A percentile compares a stretch with the other conserved stretches of the same genome.
These are phyloP conservation scores for Cataglyphis livida DNA, from an alignment of 2,888 invertebrate genomes.

Conservation along the genomic window DNA sequence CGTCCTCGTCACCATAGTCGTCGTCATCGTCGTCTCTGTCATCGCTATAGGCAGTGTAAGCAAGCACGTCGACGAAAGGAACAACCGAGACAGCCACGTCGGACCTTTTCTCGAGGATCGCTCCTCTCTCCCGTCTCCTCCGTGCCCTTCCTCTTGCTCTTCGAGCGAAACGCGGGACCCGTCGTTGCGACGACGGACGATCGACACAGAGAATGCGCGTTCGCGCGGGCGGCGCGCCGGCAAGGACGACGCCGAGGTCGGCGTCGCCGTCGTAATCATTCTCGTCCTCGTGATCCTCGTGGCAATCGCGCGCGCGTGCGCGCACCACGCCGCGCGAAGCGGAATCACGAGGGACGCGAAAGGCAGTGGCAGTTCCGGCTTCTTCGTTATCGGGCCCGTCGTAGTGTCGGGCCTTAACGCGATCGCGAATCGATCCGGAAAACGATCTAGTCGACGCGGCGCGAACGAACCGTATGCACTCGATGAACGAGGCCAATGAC, in stretches of 20 bases:
- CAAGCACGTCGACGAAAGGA: constrained; percentile 73
- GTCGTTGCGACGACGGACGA: constrained; percentile 36
- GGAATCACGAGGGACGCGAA: constrained; percentile 62
- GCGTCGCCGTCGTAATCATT: constrained; percentile 2
- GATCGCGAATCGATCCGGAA: constrained; percentile 32
- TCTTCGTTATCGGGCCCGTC: constrained; percentile 56
- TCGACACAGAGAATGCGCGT: constrained; percentile 13
- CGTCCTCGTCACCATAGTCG: constrained; percentile 57
- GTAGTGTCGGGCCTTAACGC: constrained; percentile 83
- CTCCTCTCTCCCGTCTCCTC: constrained; percentile 16
- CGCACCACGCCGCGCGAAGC: constrained; percentile 57
- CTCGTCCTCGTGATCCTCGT: constrained; percentile 25
- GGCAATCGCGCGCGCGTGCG: constrained; percentile 46
- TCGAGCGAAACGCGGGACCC: constrained; percentile 40
- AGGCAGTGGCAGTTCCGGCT: constrained; percentile 77
- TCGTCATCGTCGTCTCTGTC: constrained; percentile 61
- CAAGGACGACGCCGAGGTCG: not conserved
- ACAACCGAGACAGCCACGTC: constrained; percentile 47
- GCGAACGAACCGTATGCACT: not conserved
- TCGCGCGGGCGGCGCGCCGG: constrained; percentile 13
- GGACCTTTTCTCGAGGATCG: constrained; percentile 25
- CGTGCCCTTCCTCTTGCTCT: constrained; percentile 27
- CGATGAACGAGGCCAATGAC: constrained; percentile 23
- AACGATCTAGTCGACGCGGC: constrained; percentile 36
- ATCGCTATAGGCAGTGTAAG: constrained; percentile 80